Conservation (phyloP, 2,113 vertebrate genomes). For the Brevimyrus niger region DNA sequence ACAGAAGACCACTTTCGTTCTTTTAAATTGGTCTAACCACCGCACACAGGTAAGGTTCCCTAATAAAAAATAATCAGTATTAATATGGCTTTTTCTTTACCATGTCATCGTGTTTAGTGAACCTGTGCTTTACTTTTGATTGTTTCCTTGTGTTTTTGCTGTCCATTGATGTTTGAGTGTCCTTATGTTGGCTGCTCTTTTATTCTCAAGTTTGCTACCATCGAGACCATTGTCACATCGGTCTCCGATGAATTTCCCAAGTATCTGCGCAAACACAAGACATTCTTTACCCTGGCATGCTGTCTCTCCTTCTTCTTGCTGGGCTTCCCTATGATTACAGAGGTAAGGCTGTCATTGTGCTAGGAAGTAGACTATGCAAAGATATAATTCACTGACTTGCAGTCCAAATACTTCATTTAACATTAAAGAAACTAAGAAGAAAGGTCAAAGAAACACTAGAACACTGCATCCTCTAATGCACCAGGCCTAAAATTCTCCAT, state of each 20-base stretch:
- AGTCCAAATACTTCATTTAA: neutral
- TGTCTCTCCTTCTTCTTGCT: constrained; percentile 85
- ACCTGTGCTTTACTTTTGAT: neutral
- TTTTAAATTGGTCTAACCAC: neutral
- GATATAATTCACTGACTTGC: neutral
- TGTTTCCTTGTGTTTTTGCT: neutral
- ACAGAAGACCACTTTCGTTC: neutral
- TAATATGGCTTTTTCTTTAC: neutral
- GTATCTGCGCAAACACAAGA: constrained; percentile 87
- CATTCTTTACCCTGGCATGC: constrained; percentile 83
- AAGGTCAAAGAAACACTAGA: neutral
- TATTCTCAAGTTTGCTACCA: constrained; percentile 83
- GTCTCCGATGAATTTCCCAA: constrained; percentile 94
- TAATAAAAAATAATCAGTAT: neutral
- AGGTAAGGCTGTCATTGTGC: constrained; percentile 60
- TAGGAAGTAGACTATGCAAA: neutral
- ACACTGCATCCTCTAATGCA: neutral
- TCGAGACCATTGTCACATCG: constrained; percentile 95
- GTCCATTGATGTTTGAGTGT: neutral
- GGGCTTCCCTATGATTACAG: constrained; percentile 97
- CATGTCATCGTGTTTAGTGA: neutral
- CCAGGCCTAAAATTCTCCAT: neutral
- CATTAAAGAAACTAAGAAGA: neutral
- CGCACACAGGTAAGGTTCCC: neutral
- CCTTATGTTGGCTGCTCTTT: neutral